Base-by-base conservation (phyloP, 2,797 vertebrate species). In the Bryconaethiops microstoma region DNA sequence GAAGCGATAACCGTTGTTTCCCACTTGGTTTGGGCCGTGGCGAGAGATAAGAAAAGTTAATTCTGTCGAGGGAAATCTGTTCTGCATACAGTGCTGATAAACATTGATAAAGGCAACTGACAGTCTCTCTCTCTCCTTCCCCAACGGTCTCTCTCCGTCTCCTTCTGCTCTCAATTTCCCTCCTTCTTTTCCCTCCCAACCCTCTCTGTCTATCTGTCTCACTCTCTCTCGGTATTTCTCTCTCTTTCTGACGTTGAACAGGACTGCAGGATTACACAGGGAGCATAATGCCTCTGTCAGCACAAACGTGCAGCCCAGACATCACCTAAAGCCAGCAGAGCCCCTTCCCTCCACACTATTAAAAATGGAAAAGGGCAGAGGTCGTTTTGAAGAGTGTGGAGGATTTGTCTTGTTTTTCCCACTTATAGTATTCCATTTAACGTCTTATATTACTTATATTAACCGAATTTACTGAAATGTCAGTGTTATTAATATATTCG, bases 1-100 rank as follows among this genome's bases (percentile, higher is more conserved):
- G 60, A 7, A 54, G 48, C 35, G 69, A 52, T 72, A 35, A 50
- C 69, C 8, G 2, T 16, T 9, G 25, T 29, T 50, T 55, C 55
- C 21, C 21, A 45, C 68, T 70, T 70, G 19, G 42, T 69, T 69
- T 69, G n/a, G 10, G n/a, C 67, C 42, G 4, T 19, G 10, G 42
- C 12, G 12, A 52, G 68, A 45, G 79, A 80, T 80, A 75, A 69
- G 35, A 19, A 17, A 9, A 50, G 21, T 42, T 62, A 76, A 69
- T 76, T 81, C 40, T n/a, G 29, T 21, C 79, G 40, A 7, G 5
- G 64, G 64, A 42, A 70, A 52, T 21, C n/a, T 62, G 57, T 14
- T 75, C 57, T 75, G 55, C 57, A 45, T 63, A 48, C 52, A 68
- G 17, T 54, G 50, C 71, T 63, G 76, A 82, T 74, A 79, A 76